Evolutionary conservation across 2,113 vertebrate genomes (phyloP), one percentile per base, ranked within the genome.

Genomic region (Alces alces): DNA sequence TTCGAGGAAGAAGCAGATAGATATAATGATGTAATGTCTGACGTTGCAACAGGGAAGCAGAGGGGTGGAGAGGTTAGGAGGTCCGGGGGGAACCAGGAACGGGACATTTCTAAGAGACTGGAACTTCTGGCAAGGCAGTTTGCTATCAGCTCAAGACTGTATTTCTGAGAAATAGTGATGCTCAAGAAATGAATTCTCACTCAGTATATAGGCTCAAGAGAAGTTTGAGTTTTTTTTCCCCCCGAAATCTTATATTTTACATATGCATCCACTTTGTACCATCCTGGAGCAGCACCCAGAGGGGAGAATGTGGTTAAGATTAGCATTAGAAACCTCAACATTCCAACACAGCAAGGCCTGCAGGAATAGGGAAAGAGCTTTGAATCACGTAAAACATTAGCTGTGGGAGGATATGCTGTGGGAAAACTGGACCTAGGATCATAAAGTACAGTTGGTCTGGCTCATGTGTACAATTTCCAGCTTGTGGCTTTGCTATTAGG

Each of bases 231-330:
- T 1, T 82, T 97, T 76, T 36, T 39, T 86, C 93, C 64, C 91
- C 73, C 6, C 90, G 36, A 89, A 96, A 86, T 85, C 39, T 96
- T 95, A 78, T 66, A 86, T 97, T 93, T 94, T 45, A 64, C 50
- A n/a, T 90, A 23, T 76, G 58, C 45, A 73, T 96, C 84, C 85
- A 19, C 45, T 95, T 93, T 92, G 76, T 92, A 58, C 64, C 36
- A 43, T 50, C 61, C 15, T 3, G 87, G 55, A 76, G 43, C 39
- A 94, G 80, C 78, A 82, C 33, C 73, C 30, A 87, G 89, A 89
- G 30, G 52, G 30, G n/a, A 91, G 86, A 95, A 93, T 43, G 21
- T 97, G 93, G 84, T 93, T 94, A 57, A 78, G 58, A 97, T 96
- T 96, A 97, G 27, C 58, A 10, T 95, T 85, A 64, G 33, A 91